Evolutionary conservation across 2,888 invertebrate genomes (phyloP), one percentile per base, ranked within the genome.

Genomic region (Conops quadrifasciatus): DNA sequence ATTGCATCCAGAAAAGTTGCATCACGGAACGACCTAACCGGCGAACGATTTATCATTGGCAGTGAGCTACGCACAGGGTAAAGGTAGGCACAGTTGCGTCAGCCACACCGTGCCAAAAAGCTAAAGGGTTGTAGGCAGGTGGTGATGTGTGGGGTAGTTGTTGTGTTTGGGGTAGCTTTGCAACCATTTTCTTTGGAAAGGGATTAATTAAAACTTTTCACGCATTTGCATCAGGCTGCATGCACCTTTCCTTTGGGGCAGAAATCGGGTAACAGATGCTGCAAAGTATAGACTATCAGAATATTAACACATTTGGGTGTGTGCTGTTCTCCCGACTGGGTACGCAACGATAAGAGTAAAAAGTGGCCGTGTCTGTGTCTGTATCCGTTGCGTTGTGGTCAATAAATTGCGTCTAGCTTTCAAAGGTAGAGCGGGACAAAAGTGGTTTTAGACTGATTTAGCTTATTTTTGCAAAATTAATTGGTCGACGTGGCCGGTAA

Each of bases 181-280:
- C 59, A 56, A 30, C 26, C 16, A 63, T 53, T 15, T 47, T 51
- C 67, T 43, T 47, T 72, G 60, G 73, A 73, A 72, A 60, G 72
- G 62, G 71, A 68, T 72, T 73, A 73, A 74, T 74, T 71, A 71
- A 71, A 74, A 72, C 58, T 67, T 59, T 68, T 36, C 47, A 67
- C 45, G 45, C 43, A 43, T 36, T 26, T 43, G 43, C 43, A 2
- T 21, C 21, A 19, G 19, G 53, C 36, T 56, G 53, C 19, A 53
- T 58, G 58, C 13, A 15, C 28, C 28, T 9, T 36, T 9, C 28
- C 58, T 26, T 13, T 58, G 24, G 7, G 28, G 24, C 11, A 11
- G 58, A 13, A 21, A 16, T 21, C 21, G 11, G 21, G 11, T 56
- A 24, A 19, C 53, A 56, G 24, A 19, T 56, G 53, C 2, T 56